Base-by-base conservation (phyloP, 2,888 invertebrate genomes). In the Plagodis pulveraria region DNA sequence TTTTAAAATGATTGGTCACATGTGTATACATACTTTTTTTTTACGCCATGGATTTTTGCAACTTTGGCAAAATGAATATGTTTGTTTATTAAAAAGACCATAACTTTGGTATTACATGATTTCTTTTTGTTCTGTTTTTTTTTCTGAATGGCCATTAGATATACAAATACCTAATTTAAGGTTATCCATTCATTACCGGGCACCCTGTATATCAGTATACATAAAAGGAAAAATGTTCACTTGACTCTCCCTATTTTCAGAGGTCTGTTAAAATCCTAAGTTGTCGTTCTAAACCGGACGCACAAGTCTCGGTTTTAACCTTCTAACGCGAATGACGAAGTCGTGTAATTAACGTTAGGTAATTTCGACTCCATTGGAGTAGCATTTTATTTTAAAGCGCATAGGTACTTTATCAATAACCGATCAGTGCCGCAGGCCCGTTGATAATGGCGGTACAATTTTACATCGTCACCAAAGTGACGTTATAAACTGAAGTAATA, bases 221-320 rank as follows among this genome's bases (percentile, higher is more conserved):
- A 59, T 61, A 61, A 63, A 54, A 58, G 59, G 50, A 64, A 66
- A 60, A 58, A 65, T 56, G 63, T 65, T 63, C 63, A 62, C 66
- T 65, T 62, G 35, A 63, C 65, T 66, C 69, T 22, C 22, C 22
- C 22, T 22, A 22, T 22, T 22, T 22, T 22, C 22, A 4, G 22
- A 22, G 22, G 22, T 22, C 22, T 22, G 22, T 75, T 76, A 74
- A 77, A 75, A 70, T 69, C 66, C 68, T 56, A 58, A 59, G 56
- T 57, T 54, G 58, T 22, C 22, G 65, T 70, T 56, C 56, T 52
- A 73, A 79, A 78, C 79, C 72, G 76, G 77, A 79, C 72, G 67
- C 72, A 74, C 74, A 69, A 73, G 70, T 74, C 65, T 76, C 70
- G 73, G 73, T 69, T 70, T 74, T 72, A 66, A 73, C 73, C 73